phyloP scores from a whole-genome alignment of 2,888 invertebrate genomes.

The Stenotaenia linearis region DNA sequence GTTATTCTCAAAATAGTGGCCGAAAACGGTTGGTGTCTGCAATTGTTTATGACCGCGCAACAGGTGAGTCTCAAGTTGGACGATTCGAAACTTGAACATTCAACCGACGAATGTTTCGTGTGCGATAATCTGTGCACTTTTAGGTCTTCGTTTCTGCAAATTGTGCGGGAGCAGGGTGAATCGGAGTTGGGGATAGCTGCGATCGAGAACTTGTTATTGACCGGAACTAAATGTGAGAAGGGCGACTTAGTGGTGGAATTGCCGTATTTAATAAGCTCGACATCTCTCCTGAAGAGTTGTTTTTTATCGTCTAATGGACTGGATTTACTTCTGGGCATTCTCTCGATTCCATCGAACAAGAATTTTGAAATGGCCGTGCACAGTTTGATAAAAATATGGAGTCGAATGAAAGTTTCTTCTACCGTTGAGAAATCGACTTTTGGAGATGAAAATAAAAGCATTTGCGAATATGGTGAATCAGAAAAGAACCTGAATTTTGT shows the following conservation, averaged over 20 bases:
- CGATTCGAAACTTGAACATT: background rate
- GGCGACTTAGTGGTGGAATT: background rate
- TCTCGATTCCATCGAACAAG: background rate
- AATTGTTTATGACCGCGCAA: background rate
- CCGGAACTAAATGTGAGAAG: background rate
- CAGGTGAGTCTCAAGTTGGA: background rate
- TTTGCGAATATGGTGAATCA: background rate
- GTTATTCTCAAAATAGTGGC: conserved; percentile 38
- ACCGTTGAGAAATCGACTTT: background rate
- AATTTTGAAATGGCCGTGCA: background rate
- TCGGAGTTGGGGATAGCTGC: background rate
- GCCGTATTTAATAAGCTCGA: background rate
- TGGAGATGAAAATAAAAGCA: background rate
- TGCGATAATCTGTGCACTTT: background rate
- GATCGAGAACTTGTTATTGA: background rate
- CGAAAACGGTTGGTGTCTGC: background rate
- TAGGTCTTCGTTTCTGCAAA: background rate
- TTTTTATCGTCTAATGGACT: background rate
- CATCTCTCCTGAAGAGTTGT: background rate
- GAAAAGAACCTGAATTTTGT: background rate
- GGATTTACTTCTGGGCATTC: background rate
- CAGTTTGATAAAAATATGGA: background rate
- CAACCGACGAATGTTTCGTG: background rate
- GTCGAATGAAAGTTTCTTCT: background rate
- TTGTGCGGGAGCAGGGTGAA: background rate